phyloP scores from a whole-genome alignment of 2,888 invertebrate genomes.

The Epinotia ramella region DNA sequence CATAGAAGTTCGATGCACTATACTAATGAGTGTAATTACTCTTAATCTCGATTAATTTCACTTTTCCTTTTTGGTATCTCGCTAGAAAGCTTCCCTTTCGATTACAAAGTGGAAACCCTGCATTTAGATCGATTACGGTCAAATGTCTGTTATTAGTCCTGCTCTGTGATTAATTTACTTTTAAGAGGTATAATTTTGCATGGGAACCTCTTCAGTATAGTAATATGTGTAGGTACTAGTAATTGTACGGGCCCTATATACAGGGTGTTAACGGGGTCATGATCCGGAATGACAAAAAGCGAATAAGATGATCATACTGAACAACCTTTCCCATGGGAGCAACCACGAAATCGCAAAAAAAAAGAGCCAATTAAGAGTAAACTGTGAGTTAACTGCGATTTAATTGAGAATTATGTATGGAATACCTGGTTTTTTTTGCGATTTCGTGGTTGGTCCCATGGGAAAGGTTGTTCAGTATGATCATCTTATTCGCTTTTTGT shows the following conservation, averaged over 20 bases:
- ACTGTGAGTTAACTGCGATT: too few species aligned
- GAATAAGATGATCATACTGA: too few species aligned
- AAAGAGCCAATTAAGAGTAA: too few species aligned
- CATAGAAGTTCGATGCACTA: neutral
- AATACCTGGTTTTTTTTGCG: too few species aligned
- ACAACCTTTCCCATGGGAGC: too few species aligned
- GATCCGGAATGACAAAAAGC: too few species aligned
- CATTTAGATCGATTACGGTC: slow-evolving; percentile 11
- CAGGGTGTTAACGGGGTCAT: too few species aligned
- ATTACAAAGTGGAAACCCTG: neutral
- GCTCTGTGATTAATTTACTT: slow-evolving; percentile 23
- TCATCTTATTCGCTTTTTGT: too few species aligned
- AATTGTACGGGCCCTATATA: neutral
- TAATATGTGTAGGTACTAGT: slow-evolving; percentile 9
- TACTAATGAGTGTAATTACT: slow-evolving; percentile 25
- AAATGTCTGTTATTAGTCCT: slow-evolving; percentile 14
- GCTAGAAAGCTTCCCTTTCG: slow-evolving; percentile 23
- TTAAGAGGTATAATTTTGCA: slow-evolving; percentile 7
- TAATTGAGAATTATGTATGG: too few species aligned
- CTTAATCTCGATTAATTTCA: slow-evolving; percentile 16
- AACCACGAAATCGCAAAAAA: too few species aligned
- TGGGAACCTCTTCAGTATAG: neutral
- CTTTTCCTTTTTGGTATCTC: slow-evolving; percentile 39
- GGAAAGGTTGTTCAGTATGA: too few species aligned
- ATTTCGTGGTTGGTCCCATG: too few species aligned